Percentiles rank a stretch among this genome's conserved stretches.
Conservation (phyloP, 2,797 vertebrate species). For the Varecia variegata region DNA sequence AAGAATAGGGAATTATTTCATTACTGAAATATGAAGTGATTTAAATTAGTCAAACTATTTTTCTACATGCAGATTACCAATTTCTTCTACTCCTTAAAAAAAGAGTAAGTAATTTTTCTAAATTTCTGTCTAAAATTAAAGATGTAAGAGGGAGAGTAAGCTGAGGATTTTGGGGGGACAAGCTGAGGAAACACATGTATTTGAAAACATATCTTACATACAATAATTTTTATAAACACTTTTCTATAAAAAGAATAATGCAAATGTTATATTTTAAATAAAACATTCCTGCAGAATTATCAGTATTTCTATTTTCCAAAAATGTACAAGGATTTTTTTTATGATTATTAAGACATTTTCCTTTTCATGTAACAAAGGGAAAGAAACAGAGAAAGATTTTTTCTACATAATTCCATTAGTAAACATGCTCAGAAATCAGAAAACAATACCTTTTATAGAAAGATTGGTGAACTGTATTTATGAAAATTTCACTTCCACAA, state of each 20-base stretch:
- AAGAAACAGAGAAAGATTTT: neutral
- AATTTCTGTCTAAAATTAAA: neutral
- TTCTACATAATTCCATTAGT: neutral
- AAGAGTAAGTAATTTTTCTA: neutral
- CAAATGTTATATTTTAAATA: neutral
- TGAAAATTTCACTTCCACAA: neutral
- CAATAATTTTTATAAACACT: neutral
- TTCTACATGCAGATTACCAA: neutral
- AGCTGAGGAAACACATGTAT: neutral
- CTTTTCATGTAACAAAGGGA: neutral
- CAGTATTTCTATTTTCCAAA: neutral
- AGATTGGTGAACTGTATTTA: neutral
- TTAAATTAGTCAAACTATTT: neutral
- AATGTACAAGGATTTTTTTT: neutral
- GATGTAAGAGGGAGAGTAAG: neutral
- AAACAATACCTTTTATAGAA: neutral
- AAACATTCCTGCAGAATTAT: neutral
- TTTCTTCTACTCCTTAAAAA: neutral
- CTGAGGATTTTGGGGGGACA: neutral
- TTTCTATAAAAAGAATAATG: neutral
- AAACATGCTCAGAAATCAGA: neutral
- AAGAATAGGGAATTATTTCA: neutral
- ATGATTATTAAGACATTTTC: neutral
- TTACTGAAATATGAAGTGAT: neutral
- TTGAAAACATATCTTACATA: neutral